phyloP scores from a whole-genome alignment of 2,797 vertebrate species.

The Karalla daura region DNA sequence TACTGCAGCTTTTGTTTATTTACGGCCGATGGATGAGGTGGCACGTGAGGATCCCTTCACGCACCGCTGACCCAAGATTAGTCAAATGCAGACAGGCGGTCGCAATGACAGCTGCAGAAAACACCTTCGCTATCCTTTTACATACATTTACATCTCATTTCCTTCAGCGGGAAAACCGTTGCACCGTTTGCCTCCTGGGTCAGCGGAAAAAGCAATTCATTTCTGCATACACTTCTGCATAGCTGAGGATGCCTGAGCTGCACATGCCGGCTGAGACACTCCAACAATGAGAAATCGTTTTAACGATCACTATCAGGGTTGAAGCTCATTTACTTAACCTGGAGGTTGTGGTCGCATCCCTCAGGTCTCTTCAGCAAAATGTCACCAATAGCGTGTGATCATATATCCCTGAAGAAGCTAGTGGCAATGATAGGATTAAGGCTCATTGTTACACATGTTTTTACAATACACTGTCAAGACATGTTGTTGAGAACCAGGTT shows the following conservation, averaged over 20 bases:
- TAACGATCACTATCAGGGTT: no score
- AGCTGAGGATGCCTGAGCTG: no score
- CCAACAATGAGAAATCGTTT: no score
- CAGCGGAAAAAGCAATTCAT: no score
- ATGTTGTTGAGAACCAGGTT: not conserved
- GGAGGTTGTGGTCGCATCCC: not conserved
- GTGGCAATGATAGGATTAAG: not conserved
- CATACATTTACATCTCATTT: not conserved
- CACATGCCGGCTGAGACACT: no score
- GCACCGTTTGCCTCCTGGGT: no score
- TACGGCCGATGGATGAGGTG: not conserved
- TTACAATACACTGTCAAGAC: no score
- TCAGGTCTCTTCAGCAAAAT: not conserved
- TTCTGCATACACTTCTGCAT: no score
- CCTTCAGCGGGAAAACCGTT: not conserved
- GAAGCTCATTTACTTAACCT: not conserved
- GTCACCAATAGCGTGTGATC: not conserved
- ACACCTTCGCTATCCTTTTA: no score
- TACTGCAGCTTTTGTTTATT: conserved; percentile 16
- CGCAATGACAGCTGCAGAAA: not conserved
- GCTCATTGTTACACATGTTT: not conserved
- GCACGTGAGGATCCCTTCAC: conserved; percentile 1
- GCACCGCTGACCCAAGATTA: conserved; percentile 25
- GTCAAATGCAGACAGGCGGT: not conserved
- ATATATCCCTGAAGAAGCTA: not conserved